phyloP scores from a whole-genome alignment of 2,797 vertebrate genomes.

The Cottoperca gobio region DNA sequence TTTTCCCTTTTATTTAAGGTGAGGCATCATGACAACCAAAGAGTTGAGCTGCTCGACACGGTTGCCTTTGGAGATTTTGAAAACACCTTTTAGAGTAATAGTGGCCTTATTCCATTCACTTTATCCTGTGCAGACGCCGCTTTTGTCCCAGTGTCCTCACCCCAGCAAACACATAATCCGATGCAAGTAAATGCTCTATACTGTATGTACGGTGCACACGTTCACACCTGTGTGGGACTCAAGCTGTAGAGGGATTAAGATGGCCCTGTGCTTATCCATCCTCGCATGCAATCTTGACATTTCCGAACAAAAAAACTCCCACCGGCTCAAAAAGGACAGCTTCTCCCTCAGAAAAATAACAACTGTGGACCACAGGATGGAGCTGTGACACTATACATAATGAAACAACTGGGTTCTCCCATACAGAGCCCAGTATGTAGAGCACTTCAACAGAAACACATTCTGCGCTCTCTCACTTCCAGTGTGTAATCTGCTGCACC shows the following conservation, averaged over 20 bases:
- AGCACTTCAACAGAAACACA: constrained; percentile 65
- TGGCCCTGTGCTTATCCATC: constrained; percentile 45
- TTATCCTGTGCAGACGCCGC: too few relatives aligned
- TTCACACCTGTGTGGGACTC: constrained; percentile 13
- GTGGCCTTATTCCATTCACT: constrained; percentile 27
- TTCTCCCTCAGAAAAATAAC: constrained; percentile 3
- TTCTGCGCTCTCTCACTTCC: constrained; percentile 55
- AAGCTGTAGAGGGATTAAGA: neutral
- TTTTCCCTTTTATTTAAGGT: constrained; percentile 76
- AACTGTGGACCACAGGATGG: constrained; percentile 28
- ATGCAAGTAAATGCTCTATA: constrained; percentile 2
- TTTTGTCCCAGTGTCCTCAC: constrained; percentile 1
- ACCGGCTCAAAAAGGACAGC: neutral
- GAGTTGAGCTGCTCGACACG: constrained; percentile 27
- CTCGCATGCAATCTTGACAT: constrained; percentile 5
- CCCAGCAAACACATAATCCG: neutral
- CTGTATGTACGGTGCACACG: neutral
- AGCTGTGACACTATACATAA: constrained; percentile 14
- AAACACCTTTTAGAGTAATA: constrained; percentile 31
- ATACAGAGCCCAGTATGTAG: constrained; percentile 8
- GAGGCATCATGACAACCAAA: constrained; percentile 52
- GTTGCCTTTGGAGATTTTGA: constrained; percentile 19
- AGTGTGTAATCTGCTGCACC: constrained; percentile 12
- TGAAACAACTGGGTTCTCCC: neutral
- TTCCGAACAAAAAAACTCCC: neutral